phyloP scores from a whole-genome alignment of 1,140 invertebrate genomes.

The Paraescarpia echinospica region DNA sequence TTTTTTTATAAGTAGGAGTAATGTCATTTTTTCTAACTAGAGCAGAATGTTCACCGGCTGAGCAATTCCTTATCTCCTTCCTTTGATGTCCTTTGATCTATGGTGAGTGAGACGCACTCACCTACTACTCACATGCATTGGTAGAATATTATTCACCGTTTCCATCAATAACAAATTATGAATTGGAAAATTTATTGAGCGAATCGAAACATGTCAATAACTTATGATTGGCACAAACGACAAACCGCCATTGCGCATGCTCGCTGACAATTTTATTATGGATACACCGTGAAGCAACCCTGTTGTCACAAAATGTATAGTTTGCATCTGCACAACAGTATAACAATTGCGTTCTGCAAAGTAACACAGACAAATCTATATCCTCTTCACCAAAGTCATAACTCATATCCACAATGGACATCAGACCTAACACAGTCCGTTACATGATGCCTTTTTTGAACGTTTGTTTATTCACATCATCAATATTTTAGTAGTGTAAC shows the following conservation, averaged over 20 bases:
- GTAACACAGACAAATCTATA: no score
- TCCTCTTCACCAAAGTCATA: no score
- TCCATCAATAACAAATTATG: not conserved
- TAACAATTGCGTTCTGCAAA: not conserved
- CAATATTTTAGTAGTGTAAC: not conserved
- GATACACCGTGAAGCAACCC: not conserved
- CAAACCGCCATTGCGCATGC: not conserved
- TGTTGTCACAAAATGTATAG: not conserved
- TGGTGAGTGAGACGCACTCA: no score
- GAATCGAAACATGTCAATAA: not conserved
- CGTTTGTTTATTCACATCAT: not conserved
- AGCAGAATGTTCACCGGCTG: no score
- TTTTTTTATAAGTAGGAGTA: no score
- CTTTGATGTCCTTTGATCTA: no score
- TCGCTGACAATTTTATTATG: not conserved
- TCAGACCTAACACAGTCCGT: no score
- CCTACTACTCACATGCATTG: no score
- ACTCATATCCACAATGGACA: no score
- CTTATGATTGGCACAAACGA: not conserved
- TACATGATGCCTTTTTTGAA: not conserved
- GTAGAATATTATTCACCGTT: not conserved
- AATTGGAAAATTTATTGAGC: not conserved
- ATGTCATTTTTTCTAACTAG: no score
- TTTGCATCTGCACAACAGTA: not conserved
- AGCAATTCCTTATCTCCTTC: no score